Conservation (phyloP, 2,113 vertebrate species). For the Pogonocichla stellata region DNA sequence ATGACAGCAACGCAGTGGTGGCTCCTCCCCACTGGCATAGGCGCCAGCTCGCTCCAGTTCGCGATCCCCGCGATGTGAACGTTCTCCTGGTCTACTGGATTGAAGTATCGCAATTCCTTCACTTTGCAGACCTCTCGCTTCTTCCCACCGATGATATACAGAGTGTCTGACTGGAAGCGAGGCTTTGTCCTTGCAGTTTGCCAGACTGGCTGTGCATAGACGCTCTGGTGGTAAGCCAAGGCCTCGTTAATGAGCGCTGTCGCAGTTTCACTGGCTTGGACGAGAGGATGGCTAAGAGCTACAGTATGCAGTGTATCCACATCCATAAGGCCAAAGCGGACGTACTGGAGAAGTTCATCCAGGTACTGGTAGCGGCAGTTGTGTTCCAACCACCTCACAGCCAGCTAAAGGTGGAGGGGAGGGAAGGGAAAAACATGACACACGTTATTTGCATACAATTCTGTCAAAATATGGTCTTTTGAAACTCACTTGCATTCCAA, state of each 20-base stretch:
- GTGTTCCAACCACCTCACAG: slow-evolving; percentile 92
- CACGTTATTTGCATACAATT: background rate
- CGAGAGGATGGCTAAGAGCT: slow-evolving; percentile 83
- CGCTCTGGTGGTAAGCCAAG: slow-evolving; percentile 88
- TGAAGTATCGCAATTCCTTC: slow-evolving; percentile 91
- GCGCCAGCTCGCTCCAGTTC: slow-evolving; percentile 91
- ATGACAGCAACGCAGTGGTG: slow-evolving; percentile 96
- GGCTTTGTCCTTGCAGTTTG: slow-evolving; percentile 90
- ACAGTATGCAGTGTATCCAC: slow-evolving; percentile 85
- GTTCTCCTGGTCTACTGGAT: slow-evolving; percentile 86
- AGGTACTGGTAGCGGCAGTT: slow-evolving; percentile 90
- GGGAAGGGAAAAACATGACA: slow-evolving; percentile 14
- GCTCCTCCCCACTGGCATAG: slow-evolving; percentile 91
- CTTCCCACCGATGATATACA: slow-evolving; percentile 91
- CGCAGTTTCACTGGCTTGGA: slow-evolving; percentile 84
- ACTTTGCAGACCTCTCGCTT: slow-evolving; percentile 92
- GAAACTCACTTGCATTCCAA: background rate
- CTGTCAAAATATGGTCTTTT: background rate
- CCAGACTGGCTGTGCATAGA: slow-evolving; percentile 90
- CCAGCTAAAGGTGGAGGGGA: slow-evolving; percentile 77
- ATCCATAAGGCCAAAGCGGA: slow-evolving; percentile 95
- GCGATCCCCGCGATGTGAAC: slow-evolving; percentile 85
- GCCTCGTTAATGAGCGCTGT: slow-evolving; percentile 89
- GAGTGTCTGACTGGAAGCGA: slow-evolving; percentile 90
- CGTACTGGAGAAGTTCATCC: slow-evolving; percentile 90